A percentile compares a stretch with the other conserved stretches of the same genome.
Evolutionary conservation across 2,888 invertebrate species (phyloP).

Genomic region (Fabriciana adippe): DNA sequence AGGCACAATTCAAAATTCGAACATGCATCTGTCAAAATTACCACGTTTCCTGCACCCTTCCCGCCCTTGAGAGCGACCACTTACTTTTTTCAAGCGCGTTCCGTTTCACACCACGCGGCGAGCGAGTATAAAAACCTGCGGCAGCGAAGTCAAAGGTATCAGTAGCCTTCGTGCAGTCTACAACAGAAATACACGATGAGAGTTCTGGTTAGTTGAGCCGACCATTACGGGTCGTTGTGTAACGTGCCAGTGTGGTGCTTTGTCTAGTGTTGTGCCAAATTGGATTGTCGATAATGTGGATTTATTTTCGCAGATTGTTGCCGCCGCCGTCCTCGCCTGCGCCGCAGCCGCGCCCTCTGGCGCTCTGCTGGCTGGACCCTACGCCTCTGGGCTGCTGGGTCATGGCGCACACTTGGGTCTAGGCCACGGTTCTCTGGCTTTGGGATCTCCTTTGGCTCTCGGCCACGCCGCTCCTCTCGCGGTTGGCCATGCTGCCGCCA

Average conservation of each 20-base stretch:
- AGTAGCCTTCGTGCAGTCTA: slow-evolving; percentile 81
- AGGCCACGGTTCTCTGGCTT: slow-evolving; percentile 45
- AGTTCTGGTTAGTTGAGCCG: slow-evolving; percentile 73
- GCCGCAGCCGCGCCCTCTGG: slow-evolving; percentile 73
- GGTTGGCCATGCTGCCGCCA: slow-evolving; percentile 53
- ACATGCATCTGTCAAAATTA: slow-evolving; percentile 60
- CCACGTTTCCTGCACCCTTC: slow-evolving; percentile 77
- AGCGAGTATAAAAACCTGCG: slow-evolving; percentile 69
- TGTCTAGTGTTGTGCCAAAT: slow-evolving; percentile 46
- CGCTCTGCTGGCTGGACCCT: slow-evolving; percentile 64
- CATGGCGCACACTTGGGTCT: slow-evolving; percentile 36
- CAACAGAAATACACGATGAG: slow-evolving; percentile 81
- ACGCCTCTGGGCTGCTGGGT: slow-evolving; percentile 49
- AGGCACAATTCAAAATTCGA: slow-evolving; percentile 52
- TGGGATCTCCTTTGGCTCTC: slow-evolving; percentile 52
- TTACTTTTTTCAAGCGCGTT: slow-evolving; percentile 76
- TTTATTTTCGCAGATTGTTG: slow-evolving; percentile 76
- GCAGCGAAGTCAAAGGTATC: slow-evolving; percentile 73
- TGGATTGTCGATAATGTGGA: slow-evolving; percentile 43
- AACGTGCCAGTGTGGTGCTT: slow-evolving; percentile 48
- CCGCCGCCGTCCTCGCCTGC: slow-evolving; percentile 77
- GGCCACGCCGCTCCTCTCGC: slow-evolving; percentile 55
- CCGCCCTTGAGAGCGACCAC: slow-evolving; percentile 75
- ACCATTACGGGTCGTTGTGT: slow-evolving; percentile 39
- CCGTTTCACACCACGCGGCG: slow-evolving; percentile 64